Evolutionary conservation across 1,140 invertebrate species (phyloP).

Genomic region (Drosophila nigromelanica): DNA sequence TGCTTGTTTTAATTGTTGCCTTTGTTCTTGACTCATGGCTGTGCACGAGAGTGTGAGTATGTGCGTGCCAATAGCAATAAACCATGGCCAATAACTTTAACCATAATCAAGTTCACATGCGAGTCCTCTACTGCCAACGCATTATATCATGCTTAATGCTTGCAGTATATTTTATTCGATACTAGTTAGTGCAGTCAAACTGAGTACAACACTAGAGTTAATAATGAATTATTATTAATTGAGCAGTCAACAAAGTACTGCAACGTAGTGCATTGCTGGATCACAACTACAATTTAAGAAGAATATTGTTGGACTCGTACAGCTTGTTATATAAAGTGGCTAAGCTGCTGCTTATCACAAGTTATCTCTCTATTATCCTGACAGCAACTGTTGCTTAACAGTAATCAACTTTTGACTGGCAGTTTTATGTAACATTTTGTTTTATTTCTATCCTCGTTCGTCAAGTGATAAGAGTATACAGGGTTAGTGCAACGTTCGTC

Average conservation of each 20-base stretch:
- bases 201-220: conserved; percentile 57
- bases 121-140: conserved; percentile 10
- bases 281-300: conserved; percentile 9
- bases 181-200: conserved; percentile 37
- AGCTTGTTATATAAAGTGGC: background rate
- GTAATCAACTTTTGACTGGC: conserved; percentile 65
- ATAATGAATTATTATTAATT: conserved; percentile 55
- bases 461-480: too few species aligned
- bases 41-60: conserved; percentile 3
- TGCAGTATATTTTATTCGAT: conserved; percentile 11
- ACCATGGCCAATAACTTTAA: conserved; percentile 25
- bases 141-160: conserved; percentile 7
- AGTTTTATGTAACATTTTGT: conserved; percentile 12
- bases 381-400: background rate
- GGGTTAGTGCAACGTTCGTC: background rate
- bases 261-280: conserved; percentile 1
- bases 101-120: conserved; percentile 9
- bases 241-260: conserved; percentile 7
- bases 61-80: conserved; percentile 18
- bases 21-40: conserved; percentile 29
- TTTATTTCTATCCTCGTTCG: too few species aligned
- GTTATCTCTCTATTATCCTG: conserved; percentile 1
- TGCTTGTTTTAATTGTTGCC: conserved; percentile 73
- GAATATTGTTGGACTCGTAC: background rate
- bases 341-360: background rate